Evolutionary conservation across 2,113 vertebrate species (phyloP).

Genomic region (Pimephales promelas): DNA sequence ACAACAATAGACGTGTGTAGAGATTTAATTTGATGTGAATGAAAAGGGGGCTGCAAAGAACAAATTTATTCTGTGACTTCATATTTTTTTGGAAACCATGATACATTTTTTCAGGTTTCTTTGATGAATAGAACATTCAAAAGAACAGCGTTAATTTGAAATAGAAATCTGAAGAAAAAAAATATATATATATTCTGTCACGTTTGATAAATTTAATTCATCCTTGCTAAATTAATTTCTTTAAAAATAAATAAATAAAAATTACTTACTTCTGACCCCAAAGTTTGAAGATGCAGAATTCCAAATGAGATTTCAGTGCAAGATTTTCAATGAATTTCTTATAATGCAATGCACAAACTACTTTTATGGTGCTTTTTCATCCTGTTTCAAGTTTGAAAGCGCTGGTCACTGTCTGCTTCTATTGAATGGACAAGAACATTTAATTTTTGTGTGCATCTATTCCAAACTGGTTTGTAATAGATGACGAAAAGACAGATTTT

Average conservation of each 20-base stretch:
- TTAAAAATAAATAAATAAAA: background rate
- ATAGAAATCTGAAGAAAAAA: no score
- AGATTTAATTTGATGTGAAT: conserved; percentile 9
- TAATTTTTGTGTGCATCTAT: no score
- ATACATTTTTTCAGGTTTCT: background rate
- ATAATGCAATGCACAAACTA: background rate
- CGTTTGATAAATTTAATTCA: background rate
- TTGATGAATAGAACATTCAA: background rate
- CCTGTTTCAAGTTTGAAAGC: background rate
- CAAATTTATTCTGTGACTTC: background rate
- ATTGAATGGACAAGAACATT: background rate
- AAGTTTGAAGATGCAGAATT: background rate
- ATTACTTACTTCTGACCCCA: background rate
- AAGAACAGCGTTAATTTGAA: background rate
- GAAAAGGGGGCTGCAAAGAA: background rate
- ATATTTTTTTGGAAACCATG: background rate
- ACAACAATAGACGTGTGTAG: background rate
- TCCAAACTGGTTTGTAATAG: background rate
- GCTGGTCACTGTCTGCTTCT: background rate
- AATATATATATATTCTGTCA: background rate
- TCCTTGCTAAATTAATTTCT: background rate
- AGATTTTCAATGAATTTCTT: background rate
- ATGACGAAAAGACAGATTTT: background rate
- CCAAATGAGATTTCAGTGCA: background rate
- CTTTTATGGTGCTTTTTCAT: background rate